Conservation (phyloP, 1,140 invertebrate genomes). For the Homarus americanus region DNA sequence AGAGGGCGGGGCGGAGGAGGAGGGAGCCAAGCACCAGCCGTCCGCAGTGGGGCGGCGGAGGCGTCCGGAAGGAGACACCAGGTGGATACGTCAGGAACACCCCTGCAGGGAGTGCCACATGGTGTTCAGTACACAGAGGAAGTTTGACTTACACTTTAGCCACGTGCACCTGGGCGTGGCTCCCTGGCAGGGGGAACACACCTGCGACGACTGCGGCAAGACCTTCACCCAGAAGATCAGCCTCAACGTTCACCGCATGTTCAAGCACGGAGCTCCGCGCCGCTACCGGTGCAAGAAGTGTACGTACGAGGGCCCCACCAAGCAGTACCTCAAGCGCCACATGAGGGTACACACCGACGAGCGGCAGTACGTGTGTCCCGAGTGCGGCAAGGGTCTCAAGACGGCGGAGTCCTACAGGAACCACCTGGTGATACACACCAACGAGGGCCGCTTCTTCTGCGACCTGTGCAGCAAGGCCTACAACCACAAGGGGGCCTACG, state of each 20-base stretch:
- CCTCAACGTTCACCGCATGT: constrained; percentile 60
- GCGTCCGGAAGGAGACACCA: constrained; percentile 29
- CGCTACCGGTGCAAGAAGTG: constrained; percentile 54
- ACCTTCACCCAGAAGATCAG: constrained; percentile 57
- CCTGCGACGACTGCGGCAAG: constrained; percentile 52
- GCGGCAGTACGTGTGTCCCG: constrained; percentile 29
- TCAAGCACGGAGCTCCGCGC: constrained; percentile 58
- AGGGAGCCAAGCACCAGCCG: constrained; percentile 11
- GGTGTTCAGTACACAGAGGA: constrained; percentile 53
- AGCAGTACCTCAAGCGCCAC: constrained; percentile 58
- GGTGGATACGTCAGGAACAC: constrained; percentile 55
- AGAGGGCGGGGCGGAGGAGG: constrained; percentile 23
- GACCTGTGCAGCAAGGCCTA: constrained; percentile 48
- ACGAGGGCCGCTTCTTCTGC: constrained; percentile 57
- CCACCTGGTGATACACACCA: constrained; percentile 60
- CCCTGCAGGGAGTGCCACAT: constrained; percentile 43
- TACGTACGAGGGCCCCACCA: constrained; percentile 49
- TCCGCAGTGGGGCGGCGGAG: constrained; percentile 11
- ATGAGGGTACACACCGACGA: constrained; percentile 62
- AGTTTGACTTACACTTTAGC: constrained; percentile 57
- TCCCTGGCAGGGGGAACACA: constrained; percentile 45
- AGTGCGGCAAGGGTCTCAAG: constrained; percentile 53
- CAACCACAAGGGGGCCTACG: constrained; percentile 63
- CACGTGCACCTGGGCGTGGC: constrained; percentile 57
- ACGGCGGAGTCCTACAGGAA: constrained; percentile 55